A percentile compares a stretch with the other conserved stretches of the same genome.
These are phyloP conservation scores for Syngnathus floridae DNA, from an alignment of 2,113 vertebrate genomes.

Conservation along the genomic window DNA sequence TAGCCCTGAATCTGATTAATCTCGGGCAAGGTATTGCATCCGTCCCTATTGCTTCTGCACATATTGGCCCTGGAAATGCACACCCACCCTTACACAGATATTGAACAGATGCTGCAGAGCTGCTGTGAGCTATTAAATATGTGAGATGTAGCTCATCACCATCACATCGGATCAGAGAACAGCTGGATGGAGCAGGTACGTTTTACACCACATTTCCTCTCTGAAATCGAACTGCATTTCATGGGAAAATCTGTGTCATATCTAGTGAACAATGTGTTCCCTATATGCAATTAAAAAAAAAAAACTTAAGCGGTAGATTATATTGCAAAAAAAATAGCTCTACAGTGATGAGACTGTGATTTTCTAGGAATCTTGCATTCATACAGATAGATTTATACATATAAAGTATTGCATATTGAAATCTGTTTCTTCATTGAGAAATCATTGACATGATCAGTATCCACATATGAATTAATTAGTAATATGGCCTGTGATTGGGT, in stretches of 20 bases:
- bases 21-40: slow-evolving; percentile 39
- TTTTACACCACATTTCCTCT: slow-evolving; percentile 33
- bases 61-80: slow-evolving; percentile 43
- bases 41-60: slow-evolving; percentile 44
- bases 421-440: no score
- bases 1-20: slow-evolving; percentile 66
- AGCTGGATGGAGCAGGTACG: slow-evolving; percentile 44
- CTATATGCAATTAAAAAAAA: neutral
- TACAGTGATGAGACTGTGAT: no score
- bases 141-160: slow-evolving; percentile 44
- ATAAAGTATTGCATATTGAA: no score
- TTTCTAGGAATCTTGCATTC: no score
- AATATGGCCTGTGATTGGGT: no score
- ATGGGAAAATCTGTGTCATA: slow-evolving; percentile 56
- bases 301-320: neutral
- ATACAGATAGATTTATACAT: no score
- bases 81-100: slow-evolving; percentile 51
- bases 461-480: no score
- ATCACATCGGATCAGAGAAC: slow-evolving; percentile 24
- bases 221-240: slow-evolving; percentile 31
- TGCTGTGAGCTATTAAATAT: slow-evolving; percentile 45
- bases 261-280: slow-evolving; percentile 9
- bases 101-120: slow-evolving; percentile 62
- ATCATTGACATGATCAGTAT: no score
- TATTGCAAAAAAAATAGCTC: neutral